Base-by-base conservation (phyloP, 2,888 invertebrate species). In the Pheosia tremula region DNA sequence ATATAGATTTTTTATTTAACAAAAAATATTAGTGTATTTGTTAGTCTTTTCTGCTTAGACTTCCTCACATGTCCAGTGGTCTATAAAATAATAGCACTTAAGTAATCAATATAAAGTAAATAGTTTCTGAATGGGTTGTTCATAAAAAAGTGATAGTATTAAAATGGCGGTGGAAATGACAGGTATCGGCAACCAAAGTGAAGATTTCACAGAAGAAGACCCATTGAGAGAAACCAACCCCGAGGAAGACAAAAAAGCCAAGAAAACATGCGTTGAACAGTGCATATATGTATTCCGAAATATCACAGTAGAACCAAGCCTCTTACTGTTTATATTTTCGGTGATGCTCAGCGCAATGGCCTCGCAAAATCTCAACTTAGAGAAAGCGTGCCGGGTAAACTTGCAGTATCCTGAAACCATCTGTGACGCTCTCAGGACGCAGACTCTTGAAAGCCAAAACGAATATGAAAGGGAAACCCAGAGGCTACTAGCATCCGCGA, bases 311-410 rank as follows among this genome's bases (percentile, higher is more conserved):
- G 93, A 93, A 60, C 92, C 92, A 8, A 75, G 81, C 1, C 80
- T 87, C 74, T 62, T 85, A 0, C 11, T 90, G 4, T 89, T 88
- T 49, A 64, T 90, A 0, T 37, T 86, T 36, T 61, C 83, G 0
- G 64, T 69, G 0, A 82, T 95, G 36, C 74, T 95, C n/a, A 95
- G 95, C 0, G 94, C 95, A 55, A 80, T 97, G 62, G 96, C 97
- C 37, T 96, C 97, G 4, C 97, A 97, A 83, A 97, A 97, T 86
- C 88, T 97, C 9, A 96, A 96, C 80, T 91, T 97, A 70, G 97
- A 97, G 82, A 97, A 97, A 83, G 97, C 97, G 0, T 98, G 97
- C 79, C 91, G 97, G 13, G 97, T 97, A 0, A 97, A 97, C 82
- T 90, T 97, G 64, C 95, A 94, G 36, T 97, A 95, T 74, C 93